Percentiles rank a stretch among this genome's conserved stretches.
These are phyloP conservation scores for Ephydatia muelleri DNA, from an alignment of 37 sponge, comb jelly and placozoan species.

Conservation along the genomic window DNA sequence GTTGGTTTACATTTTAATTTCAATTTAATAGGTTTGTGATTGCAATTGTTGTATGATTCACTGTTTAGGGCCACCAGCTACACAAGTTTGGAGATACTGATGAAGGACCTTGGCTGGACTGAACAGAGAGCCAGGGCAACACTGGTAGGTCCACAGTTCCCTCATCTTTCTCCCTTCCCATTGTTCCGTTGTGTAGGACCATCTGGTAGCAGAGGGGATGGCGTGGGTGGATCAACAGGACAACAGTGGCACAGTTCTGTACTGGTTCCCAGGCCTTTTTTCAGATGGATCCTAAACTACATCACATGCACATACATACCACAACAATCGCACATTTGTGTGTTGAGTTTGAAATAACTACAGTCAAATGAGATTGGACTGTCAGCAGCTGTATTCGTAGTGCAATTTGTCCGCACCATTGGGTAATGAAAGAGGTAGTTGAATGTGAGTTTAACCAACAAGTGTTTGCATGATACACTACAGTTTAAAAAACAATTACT, in stretches of 20 bases:
- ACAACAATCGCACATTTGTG: no score
- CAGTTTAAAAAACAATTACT: no score
- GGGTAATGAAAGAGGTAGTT: no score
- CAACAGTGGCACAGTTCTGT: slow-evolving; percentile 42
- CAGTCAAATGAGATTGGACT: no score
- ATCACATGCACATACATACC: no score
- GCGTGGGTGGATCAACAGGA: slow-evolving; percentile 88
- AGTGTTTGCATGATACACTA: no score
- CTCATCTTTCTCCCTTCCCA: background rate
- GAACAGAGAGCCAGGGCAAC: slow-evolving; percentile 60
- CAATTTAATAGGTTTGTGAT: slow-evolving; percentile 4
- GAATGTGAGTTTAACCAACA: no score
- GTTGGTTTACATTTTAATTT: background rate
- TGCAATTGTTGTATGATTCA: background rate
- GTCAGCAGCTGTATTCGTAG: no score
- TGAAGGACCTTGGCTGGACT: slow-evolving; percentile 67
- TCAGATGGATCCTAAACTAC: no score
- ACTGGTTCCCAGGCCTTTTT: slow-evolving; percentile 87
- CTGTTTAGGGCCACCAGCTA: slow-evolving; percentile 46
- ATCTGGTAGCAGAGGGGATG: slow-evolving; percentile 89
- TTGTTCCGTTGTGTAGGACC: slow-evolving; percentile 52
- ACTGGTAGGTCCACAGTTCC: slow-evolving; percentile 39
- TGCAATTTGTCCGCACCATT: no score
- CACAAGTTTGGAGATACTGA: slow-evolving; percentile 42
- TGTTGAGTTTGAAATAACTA: no score